Evolutionary conservation across 2,797 vertebrate genomes (phyloP), one percentile per base, ranked within the genome.

Genomic region (Silurus lanzhouensis): DNA sequence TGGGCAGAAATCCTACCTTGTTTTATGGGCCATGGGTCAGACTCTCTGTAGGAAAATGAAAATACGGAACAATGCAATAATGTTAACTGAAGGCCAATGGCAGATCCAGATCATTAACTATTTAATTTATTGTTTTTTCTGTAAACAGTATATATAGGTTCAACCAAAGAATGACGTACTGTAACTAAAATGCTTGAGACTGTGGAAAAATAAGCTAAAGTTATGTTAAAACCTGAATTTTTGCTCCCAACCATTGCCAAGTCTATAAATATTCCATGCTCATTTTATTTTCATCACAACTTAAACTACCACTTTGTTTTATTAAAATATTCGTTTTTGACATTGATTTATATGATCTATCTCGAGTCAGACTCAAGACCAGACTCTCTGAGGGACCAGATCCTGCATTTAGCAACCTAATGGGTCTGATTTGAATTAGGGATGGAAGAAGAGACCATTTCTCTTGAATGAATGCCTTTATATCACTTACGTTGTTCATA

Each of bases 1-100:
- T 82, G 79, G 71, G 27, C 72, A 66, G 85, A 86, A 87, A 81
- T 58, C 20, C 44, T 64, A 82, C 52, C 86, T 71, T 71, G 83
- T 63, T 83, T 84, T 83, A 27, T 58, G 52, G 67, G 52, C 44
- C 63, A 44, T 27, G 44, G 86, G 78, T 84, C 68, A 83, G 22
- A 82, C 75, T 48, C 71, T 84, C 58, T 81, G 52, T 48, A 10
- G 75, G 83, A 79, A 58, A n/a, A 67, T 80, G 17, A 75, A 83
- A 67, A 86, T 75, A 83, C 76, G n/a, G 12, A 68, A n/a, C 64
- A 66, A 46, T 27, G 14, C 67, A 48, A 55, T 77, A 83, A 19
- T 71, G 17, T 31, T 48, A 67, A 82, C 61, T 60, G 20, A 75
- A 60, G 66, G 15, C 66, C 52, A 10, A 57, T 19, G 38, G 60